These are phyloP conservation scores for Acanthurus tractus DNA, from an alignment of 2,797 vertebrate genomes.

Conservation along the genomic window DNA sequence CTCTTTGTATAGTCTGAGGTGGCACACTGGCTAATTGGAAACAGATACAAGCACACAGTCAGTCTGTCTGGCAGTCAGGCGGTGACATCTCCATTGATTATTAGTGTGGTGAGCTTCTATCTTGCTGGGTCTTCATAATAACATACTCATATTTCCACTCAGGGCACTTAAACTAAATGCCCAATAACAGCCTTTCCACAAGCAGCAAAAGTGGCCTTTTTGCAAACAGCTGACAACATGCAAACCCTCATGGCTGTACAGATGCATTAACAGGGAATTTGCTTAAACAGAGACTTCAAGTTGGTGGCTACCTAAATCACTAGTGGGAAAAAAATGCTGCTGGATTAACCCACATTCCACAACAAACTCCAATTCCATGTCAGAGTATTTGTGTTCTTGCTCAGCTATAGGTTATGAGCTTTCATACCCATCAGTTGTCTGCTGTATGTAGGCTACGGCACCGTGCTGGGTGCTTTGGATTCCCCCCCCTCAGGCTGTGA, in stretches of 20 bases:
- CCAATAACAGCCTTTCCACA: slow-evolving; percentile 5
- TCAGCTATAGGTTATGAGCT: slow-evolving; percentile 41
- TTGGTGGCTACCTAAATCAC: slow-evolving; percentile 23
- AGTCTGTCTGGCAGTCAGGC: slow-evolving; percentile 28
- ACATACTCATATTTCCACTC: neutral
- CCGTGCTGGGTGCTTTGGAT: slow-evolving; percentile 61
- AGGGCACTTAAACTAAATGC: neutral
- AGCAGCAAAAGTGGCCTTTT: neutral
- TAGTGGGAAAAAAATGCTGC: neutral
- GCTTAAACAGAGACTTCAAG: slow-evolving; percentile 5
- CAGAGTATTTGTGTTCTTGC: slow-evolving; percentile 33
- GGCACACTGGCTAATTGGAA: slow-evolving; percentile 73
- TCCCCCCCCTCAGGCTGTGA: slow-evolving; percentile 62
- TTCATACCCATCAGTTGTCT: slow-evolving; percentile 54
- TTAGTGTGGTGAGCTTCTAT: slow-evolving; percentile 26
- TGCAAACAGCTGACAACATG: neutral
- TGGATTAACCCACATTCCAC: slow-evolving; percentile 10
- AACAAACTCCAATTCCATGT: slow-evolving; percentile 33
- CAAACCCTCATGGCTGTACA: neutral
- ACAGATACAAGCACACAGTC: slow-evolving; percentile 59
- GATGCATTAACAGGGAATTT: neutral
- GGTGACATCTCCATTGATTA: slow-evolving; percentile 58
- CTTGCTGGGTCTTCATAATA: slow-evolving; percentile 18
- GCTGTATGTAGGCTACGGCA: slow-evolving; percentile 63
- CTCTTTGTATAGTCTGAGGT: slow-evolving; percentile 60